Percentiles rank a stretch among this genome's conserved stretches.
phyloP scores from a whole-genome alignment of 2,113 vertebrate species.

The Alectura lathami region DNA sequence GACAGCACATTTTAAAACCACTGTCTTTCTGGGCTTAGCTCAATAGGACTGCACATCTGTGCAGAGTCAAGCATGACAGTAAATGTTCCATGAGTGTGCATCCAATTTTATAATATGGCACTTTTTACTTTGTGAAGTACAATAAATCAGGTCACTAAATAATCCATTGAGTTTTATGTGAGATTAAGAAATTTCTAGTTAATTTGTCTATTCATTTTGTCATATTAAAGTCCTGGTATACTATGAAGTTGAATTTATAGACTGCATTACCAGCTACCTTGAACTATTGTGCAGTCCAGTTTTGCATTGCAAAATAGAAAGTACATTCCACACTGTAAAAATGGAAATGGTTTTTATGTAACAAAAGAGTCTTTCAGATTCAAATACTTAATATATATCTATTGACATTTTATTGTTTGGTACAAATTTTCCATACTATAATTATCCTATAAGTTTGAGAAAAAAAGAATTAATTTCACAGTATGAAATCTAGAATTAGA shows the following conservation, averaged over 20 bases:
- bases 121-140: background rate
- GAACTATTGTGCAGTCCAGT: background rate
- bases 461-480: background rate
- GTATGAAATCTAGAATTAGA: background rate
- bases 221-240: background rate
- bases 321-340: background rate
- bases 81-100: background rate
- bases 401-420: background rate
- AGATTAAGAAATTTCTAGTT: background rate
- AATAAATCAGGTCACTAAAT: background rate
- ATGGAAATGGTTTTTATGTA: background rate
- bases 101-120: background rate
- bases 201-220: background rate
- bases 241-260: background rate
- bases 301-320: background rate
- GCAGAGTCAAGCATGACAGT: background rate
- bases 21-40: background rate
- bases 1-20: background rate
- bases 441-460: background rate
- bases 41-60: background rate
- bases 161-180: background rate
- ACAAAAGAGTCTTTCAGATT: background rate
- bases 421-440: background rate
- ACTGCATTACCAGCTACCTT: background rate
- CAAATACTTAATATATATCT: background rate